Evolutionary conservation across 2,113 vertebrate genomes (phyloP), one percentile per base, ranked within the genome.

Genomic region (Uria aalge): DNA sequence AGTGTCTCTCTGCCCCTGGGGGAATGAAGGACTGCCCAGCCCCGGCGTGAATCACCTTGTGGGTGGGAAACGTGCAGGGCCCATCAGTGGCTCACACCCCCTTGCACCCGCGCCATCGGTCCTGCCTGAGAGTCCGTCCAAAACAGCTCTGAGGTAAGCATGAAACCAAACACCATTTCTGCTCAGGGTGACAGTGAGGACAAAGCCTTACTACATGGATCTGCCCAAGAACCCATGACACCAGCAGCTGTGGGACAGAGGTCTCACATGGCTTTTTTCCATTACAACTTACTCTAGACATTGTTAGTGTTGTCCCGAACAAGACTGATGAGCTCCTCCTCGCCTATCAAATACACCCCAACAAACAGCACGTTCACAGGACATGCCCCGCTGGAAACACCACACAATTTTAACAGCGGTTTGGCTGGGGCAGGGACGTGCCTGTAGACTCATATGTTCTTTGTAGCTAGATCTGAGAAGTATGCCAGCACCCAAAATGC

Each of bases 11-110:
- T 81, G 29, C 1, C 15, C 14, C 19, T 4, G 5, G 11, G 12
- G 15, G 38, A 72, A 81, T 4, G 36, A 73, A 57, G 22, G 32
- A 52, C 24, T 52, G 52, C 40, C n/a, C 15, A 45, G 57, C 26
- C 29, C 7, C 1, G 9, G 15, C 0, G 0, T 38, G 48, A 45
- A 53, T 5, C 4, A 2, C n/a, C 15, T 20, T 71, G 48, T 5
- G 4, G 23, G n/a, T 11, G 30, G 26, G 21, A 77, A 62, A 72
- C 0, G 2, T 5, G 47, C 24, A 2, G 0, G 43, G 16, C 41
- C 34, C 1, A 0, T 12, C 43, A 52, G 47, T 26, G 1, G 11
- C 34, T 60, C 0, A 0, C 38, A 38, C 8, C 22, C 0, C 0
- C 52, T 6, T 38, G 50, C n/a, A 64, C 16, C 17, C 27, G 32